Evolutionary conservation across 2,797 vertebrate genomes (phyloP), one percentile per base, ranked within the genome.

Genomic region (Sebastes paucispinis): DNA sequence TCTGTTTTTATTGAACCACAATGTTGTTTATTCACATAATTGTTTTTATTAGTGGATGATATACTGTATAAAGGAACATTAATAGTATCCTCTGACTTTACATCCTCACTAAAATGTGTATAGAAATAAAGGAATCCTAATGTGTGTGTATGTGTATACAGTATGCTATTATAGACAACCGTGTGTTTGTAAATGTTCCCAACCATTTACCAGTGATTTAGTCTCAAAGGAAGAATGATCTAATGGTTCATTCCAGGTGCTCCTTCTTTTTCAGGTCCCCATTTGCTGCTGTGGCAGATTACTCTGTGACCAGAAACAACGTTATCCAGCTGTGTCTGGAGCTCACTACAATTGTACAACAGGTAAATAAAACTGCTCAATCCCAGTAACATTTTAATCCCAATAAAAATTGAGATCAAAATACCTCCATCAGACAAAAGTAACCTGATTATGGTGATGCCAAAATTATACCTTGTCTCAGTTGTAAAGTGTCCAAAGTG

Each of bases 321-420:
- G 98, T 99, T 81, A 99, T 99, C 94, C 98, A 99, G 92, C 96
- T 99, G 82, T 99, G 98, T 95, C 96, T 99, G 85, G 98, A 99
- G 94, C 95, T 99, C 90, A 99, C 98, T 62, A 99, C 98, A 69
- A 99, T 99, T 59, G 98, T 99, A 82, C 98, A 99, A 92, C 98
- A 99, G 98, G 98, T 96, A 91, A 79, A 75, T 39, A 7, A 76
- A 43, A 43, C 39, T 43, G 4, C 57, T 69, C n/a, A 64, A 39
- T 6, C 16, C 29, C 36, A 20, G 22, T n/a, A n/a, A 31, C 14
- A 1, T 13, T 24, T 67, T 66, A 24, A 57, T 75, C 43, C 20
- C 3, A 22, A 29, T 27, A 24, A 11, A 8, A 34, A 20, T 8
- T 25, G 5, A 20, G 20, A n/a, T 54, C 2, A 27, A 14, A 66